Base-by-base conservation (phyloP, 2,113 vertebrate genomes). In the Salminus brasiliensis region DNA sequence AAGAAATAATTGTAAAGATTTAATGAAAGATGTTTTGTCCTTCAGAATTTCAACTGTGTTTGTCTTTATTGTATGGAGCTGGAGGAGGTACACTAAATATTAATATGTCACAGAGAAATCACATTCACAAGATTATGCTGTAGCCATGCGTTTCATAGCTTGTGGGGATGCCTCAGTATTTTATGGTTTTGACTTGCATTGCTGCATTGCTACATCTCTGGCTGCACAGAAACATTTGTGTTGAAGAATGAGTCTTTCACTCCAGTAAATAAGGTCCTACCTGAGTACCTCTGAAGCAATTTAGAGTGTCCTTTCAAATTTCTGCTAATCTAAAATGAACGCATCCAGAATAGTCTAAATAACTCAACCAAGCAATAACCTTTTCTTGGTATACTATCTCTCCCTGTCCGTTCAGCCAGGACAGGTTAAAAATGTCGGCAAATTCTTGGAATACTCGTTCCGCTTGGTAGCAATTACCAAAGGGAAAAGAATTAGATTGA, bases 401-500 rank as follows among this genome's bases (percentile, higher is more conserved):
- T 76, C 43, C 21, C 23, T 21, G 59, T 65, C 59, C 21, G 1
- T 52, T 76, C 68, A 74, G 27, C 49, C 32, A 60, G 49, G 65
- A 49, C 27, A 21, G 13, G 41, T 59, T 74, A 65, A 65, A 74
- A 59, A 66, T 72, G 45, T 27, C 60, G 62, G 57, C 16, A 30
- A 68, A 74, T 60, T 79, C 29, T 34, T 39, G 18, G 16, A 79
- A 55, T 65, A 43, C 6, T 66, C 63, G 47, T 49, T 80, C 47
- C 16, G n/a, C 53, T 79, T 36, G 23, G 27, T 34, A 57, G 66
- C 59, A 39, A 72, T 79, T 79, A 80, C 23, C 36, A 66, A 41
- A 53, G 16, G 16, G 36, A 75, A 66, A 39, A 60, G 43, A 74
- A 60, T 72, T 70, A 30, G 66, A 83, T 76, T 76, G 55, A 66